Evolutionary conservation across 2,888 invertebrate genomes (phyloP), one percentile per base, ranked within the genome.

Genomic region (Helobdella robusta): DNA sequence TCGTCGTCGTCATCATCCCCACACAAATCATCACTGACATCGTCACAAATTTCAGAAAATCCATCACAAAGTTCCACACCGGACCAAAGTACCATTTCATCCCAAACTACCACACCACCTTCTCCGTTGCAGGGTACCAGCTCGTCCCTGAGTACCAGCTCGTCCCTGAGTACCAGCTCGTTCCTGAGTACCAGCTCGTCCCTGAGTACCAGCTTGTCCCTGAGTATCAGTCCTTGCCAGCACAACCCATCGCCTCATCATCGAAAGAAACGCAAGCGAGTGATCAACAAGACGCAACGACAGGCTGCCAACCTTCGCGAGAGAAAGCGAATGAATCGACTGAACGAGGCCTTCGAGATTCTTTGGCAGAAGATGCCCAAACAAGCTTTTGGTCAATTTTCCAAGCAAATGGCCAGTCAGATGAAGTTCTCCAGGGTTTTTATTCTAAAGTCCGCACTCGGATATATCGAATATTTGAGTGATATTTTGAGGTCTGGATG

Each of bases 281-380:
- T 54, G 18, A 66, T 66, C 64, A 66, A 56, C 63, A 44, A 28
- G 18, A 30, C 36, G 18, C 66, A 66, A 52, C n/a, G 91, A 73
- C 89, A 89, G 82, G 90, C 90, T 0, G 91, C 91, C 18, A 92
- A 91, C 81, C 89, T 90, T 0, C 81, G 91, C 35, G 91, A 92
- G 75, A 80, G 91, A 36, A 87, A 86, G 71, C 84, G 91, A 65
- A 91, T 91, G 91, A 83, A 88, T 59, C 91, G 91, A 77, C 91
- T 92, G 73, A 92, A 92, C 81, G 84, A 85, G 68, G 91, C 91
- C 0, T 92, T 91, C 79, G 91, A 91, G 76, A 84, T 86, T 1
- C 82, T 92, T 8, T 83, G 89, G 30, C 83, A 84, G 20, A 88
- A 87, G 30, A 86, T 92, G 15, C 73, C 78, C 58, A 64, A 66